Evolutionary conservation across 2,888 invertebrate species (phyloP).

Genomic region (Acanthosepion pharaonis): DNA sequence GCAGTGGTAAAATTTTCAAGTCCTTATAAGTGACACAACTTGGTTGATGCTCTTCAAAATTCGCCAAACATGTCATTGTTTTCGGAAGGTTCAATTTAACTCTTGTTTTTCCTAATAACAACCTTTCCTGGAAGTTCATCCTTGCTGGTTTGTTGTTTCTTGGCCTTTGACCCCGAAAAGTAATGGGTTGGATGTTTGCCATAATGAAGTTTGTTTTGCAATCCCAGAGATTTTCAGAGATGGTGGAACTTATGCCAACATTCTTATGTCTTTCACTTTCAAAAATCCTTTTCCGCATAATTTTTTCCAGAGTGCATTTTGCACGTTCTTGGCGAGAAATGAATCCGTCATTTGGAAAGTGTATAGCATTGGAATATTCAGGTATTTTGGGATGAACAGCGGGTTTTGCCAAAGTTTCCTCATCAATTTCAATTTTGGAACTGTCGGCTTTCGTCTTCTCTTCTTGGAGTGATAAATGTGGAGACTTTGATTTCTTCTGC

Average conservation of each 20-base stretch:
- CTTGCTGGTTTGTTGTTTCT: neutral
- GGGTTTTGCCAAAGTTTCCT: neutral
- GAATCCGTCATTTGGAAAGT: neutral
- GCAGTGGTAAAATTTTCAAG: neutral
- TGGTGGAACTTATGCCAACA: neutral
- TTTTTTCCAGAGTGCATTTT: neutral
- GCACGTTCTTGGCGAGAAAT: neutral
- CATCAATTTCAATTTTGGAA: neutral
- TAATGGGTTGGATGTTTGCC: neutral
- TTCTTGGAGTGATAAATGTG: neutral
- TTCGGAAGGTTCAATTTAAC: neutral
- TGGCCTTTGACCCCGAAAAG: neutral
- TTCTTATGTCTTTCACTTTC: neutral
- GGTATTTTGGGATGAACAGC: neutral
- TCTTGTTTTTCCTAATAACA: neutral
- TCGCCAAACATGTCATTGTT: neutral
- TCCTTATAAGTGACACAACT: neutral
- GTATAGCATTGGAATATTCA: neutral
- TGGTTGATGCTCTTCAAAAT: neutral
- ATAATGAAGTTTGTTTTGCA: neutral
- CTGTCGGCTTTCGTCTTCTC: neutral
- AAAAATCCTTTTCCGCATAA: neutral
- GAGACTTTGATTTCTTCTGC: neutral
- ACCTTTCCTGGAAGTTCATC: neutral
- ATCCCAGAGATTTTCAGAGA: neutral